Percentiles rank a stretch among this genome's conserved stretches.
Evolutionary conservation across 2,113 vertebrate species (phyloP).

Genomic region (Hydropotes inermis): DNA sequence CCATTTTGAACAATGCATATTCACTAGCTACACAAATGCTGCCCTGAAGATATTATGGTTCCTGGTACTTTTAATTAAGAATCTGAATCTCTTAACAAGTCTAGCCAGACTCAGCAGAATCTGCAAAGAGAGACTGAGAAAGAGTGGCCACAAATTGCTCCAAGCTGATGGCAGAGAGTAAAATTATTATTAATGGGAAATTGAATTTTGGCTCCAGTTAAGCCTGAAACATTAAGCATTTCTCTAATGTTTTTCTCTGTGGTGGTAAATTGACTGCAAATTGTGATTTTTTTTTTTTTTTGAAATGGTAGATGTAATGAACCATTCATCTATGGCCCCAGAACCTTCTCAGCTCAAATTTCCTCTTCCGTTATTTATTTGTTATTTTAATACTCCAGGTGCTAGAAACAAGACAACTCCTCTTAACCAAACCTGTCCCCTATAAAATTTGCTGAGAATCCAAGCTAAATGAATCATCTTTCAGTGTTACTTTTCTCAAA

Average conservation of each 20-base stretch:
- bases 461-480: conserved; percentile 7
- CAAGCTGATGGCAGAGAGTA: not conserved
- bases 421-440: not conserved
- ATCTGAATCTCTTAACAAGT: not conserved
- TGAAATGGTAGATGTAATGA: conserved; percentile 45
- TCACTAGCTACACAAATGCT: not conserved
- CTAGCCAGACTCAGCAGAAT: not conserved
- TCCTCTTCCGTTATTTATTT: conserved; percentile 17
- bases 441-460: not conserved
- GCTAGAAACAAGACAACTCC: not conserved
- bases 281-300: conserved; percentile 13
- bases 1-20: not conserved
- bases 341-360: not conserved
- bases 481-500: not conserved
- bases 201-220: conserved; percentile 41
- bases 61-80: conserved; percentile 47
- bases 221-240: conserved; percentile 43
- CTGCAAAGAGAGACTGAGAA: not conserved
- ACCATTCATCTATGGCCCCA: not conserved
- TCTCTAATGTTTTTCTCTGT: conserved; percentile 37
- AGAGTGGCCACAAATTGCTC: not conserved
- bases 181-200: conserved; percentile 57
- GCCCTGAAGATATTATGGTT: not conserved
- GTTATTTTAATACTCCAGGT: not conserved
- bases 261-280: conserved; percentile 50